Evolutionary conservation across 2,113 vertebrate species (phyloP), one percentile per base, ranked within the genome.

Genomic region (Campylomormyrus numenius): DNA sequence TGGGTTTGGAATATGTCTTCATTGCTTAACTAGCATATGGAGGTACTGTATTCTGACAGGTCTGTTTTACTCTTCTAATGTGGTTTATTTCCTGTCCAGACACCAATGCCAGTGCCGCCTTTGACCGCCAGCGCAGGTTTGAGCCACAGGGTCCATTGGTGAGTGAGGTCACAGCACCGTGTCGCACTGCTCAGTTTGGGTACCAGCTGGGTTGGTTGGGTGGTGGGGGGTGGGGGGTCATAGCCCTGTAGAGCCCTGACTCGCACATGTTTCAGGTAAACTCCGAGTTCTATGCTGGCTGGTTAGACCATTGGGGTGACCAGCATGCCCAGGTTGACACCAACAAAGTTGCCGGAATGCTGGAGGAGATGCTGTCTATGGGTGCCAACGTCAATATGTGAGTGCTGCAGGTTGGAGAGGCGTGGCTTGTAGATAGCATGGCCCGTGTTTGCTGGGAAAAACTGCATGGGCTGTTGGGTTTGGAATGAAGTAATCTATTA

Each of bases 311-410:
- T 95, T 99, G 98, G 98, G 97, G 97, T 3, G 96, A 96, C 86
- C 94, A 93, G 0, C 98, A 99, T 0, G 95, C 97, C 9, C 93
- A 92, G 39, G 95, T 94, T 89, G 93, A 96, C 2, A 27, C 93
- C 0, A 86, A 58, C 0, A 92, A 66, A 89, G 96, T 98, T 92
- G 96, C 96, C 93, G 92, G 0, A 89, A 94, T 95, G 53, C 95
- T 99, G 56, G 93, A 93, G 91, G 94, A 96, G 42, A 97, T 99
- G 94, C 96, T 99, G 92, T 90, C 93, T 90, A 92, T 97, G 94
- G 97, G 97, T 92, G 98, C 98, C 96, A 99, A 85, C n/a, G 92
- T 99, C 92, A 99, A 99, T 96, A 99, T 99, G 98, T 97, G 96
- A 95, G 96, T 94, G 5, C 13, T 0, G 3, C 31, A 42, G 42